These are phyloP conservation scores for Metaphire vulgaris DNA, from an alignment of 1,140 invertebrate species.

Conservation along the genomic window DNA sequence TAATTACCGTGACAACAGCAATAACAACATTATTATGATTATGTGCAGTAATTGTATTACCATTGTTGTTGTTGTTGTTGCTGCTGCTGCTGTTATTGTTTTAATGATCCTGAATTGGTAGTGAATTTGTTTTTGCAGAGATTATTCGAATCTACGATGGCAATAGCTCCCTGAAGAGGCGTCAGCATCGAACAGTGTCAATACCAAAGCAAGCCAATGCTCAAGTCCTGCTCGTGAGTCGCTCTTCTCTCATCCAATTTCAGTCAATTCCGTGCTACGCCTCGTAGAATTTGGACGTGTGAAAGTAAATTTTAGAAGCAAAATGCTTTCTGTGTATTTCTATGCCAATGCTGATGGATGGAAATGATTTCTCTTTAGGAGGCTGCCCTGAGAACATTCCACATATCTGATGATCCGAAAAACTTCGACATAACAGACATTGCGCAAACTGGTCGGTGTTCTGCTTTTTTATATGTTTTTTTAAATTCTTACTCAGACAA, in stretches of 20 bases:
- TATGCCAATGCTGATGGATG: too few species aligned
- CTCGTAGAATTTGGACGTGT: too few species aligned
- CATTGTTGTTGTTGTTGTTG: neutral
- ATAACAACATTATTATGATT: neutral
- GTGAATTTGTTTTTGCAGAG: constrained; percentile 45
- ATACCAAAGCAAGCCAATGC: constrained; percentile 77
- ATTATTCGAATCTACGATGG: constrained; percentile 80
- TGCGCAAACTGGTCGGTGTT: constrained; percentile 25
- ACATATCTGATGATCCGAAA: constrained; percentile 86
- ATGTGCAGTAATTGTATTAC: too few species aligned
- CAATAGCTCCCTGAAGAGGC: constrained; percentile 80
- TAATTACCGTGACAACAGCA: neutral
- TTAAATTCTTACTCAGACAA: too few species aligned
- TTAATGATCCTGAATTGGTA: too few species aligned
- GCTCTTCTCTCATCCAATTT: too few species aligned
- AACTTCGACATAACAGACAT: constrained; percentile 59
- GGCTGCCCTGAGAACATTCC: constrained; percentile 86
- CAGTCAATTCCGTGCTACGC: too few species aligned
- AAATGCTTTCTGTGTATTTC: too few species aligned
- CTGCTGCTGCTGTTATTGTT: too few species aligned
- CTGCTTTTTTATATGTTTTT: constrained; percentile 25
- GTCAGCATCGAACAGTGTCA: constrained; percentile 83
- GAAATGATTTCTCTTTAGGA: constrained; percentile 52
- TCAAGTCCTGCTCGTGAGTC: constrained; percentile 71
- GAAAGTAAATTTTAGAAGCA: too few species aligned